phyloP scores from a whole-genome alignment of 2,888 invertebrate genomes.

The Noctua fimbriata region DNA sequence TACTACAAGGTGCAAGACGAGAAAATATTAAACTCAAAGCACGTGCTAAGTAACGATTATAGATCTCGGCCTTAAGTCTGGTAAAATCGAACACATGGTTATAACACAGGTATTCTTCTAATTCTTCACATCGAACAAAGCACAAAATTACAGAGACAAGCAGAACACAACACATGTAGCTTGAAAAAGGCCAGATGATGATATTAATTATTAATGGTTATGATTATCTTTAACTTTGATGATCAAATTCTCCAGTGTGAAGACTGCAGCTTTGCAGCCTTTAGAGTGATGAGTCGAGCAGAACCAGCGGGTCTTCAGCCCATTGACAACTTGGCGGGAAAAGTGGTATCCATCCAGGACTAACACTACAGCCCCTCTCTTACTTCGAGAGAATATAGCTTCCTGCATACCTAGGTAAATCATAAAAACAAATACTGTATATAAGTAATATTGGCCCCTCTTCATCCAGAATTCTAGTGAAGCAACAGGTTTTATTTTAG shows the following conservation, averaged over 20 bases:
- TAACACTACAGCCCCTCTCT: constrained; percentile 16
- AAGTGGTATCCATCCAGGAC: constrained; percentile 7
- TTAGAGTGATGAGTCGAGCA: constrained; percentile 36
- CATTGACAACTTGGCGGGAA: neutral
- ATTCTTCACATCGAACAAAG: neutral
- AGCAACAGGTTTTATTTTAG: no score
- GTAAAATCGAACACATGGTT: neutral
- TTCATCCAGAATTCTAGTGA: no score
- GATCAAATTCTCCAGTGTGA: constrained; percentile 11
- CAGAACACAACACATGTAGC: no score
- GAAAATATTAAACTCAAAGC: neutral
- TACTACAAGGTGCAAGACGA: neutral
- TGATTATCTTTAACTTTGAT: neutral
- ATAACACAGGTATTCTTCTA: neutral
- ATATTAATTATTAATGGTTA: neutral
- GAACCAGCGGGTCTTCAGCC: constrained; percentile 29
- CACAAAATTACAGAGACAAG: no score
- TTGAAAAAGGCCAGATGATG: no score
- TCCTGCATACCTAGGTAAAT: constrained; percentile 4
- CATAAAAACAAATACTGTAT: neutral
- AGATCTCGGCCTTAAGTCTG: neutral
- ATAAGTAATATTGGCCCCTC: no score
- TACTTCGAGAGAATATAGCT: constrained; percentile 21
- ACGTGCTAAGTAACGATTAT: neutral
- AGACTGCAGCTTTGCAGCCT: constrained; percentile 34